Evolutionary conservation across 2,888 invertebrate genomes (phyloP).

Genomic region (Cactoblastis cactorum): DNA sequence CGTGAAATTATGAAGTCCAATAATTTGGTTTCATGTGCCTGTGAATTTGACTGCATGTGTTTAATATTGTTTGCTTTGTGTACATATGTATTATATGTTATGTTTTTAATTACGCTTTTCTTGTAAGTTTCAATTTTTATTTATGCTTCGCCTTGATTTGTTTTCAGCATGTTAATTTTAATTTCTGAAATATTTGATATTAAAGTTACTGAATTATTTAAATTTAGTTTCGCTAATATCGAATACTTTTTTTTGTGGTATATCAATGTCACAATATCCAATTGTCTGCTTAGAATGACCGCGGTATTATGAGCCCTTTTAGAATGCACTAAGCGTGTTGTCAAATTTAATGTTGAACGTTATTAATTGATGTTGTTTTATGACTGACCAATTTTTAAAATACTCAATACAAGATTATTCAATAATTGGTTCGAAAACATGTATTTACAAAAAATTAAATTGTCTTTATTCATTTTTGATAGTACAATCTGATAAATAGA

Average conservation of each 20-base stretch:
- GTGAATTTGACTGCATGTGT: slow-evolving; percentile 23
- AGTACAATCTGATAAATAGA: too few relatives aligned
- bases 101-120: slow-evolving; percentile 12
- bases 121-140: not conserved
- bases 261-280: too few relatives aligned
- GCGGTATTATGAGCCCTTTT: not conserved
- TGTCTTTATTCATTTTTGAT: too few relatives aligned
- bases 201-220: not conserved
- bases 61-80: slow-evolving; percentile 23
- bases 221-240: not conserved
- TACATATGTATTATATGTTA: slow-evolving; percentile 10
- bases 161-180: not conserved
- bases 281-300: not conserved
- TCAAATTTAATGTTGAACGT: not conserved
- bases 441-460: too few relatives aligned
- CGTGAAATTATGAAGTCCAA: slow-evolving; percentile 17
- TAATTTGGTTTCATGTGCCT: slow-evolving; percentile 21
- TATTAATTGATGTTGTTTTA: too few relatives aligned
- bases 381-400: too few relatives aligned
- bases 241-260: not conserved
- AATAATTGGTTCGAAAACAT: too few relatives aligned
- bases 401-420: too few relatives aligned
- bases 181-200: not conserved
- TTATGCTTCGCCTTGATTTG: not conserved
- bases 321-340: not conserved